Percentiles rank a stretch among this genome's conserved stretches.
These are phyloP conservation scores for Dysmachus trigonus DNA, from an alignment of 2,888 invertebrate genomes.

Conservation along the genomic window DNA sequence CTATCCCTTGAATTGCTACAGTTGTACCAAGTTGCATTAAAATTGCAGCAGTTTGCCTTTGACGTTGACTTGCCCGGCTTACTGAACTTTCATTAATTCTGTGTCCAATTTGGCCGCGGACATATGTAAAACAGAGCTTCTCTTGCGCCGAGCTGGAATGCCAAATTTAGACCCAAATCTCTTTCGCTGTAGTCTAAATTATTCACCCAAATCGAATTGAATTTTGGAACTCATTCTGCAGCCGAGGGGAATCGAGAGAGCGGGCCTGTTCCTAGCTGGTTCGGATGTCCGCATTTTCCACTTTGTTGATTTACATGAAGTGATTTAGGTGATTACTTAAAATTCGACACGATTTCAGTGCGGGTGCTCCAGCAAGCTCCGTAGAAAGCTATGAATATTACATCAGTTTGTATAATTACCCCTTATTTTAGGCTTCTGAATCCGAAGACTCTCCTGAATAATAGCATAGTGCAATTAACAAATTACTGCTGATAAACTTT, in stretches of 20 bases:
- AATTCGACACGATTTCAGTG: not conserved
- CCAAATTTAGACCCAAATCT: not conserved
- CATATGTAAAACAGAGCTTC: not conserved
- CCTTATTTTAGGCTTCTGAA: not conserved
- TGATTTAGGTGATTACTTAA: not conserved
- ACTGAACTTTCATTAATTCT: not conserved
- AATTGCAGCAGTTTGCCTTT: not conserved
- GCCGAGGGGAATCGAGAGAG: not conserved
- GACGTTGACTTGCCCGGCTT: not conserved
- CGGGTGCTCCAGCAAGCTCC: not conserved
- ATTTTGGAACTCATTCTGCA: not conserved
- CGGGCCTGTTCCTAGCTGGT: not conserved
- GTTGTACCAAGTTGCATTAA: not conserved
- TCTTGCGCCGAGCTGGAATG: not conserved
- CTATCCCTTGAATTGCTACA: not conserved
- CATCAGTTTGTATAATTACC: not conserved
- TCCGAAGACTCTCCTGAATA: not conserved
- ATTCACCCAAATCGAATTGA: not conserved
- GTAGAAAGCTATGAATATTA: not conserved
- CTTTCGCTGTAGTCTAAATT: not conserved
- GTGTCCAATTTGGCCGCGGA: not conserved
- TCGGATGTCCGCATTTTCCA: not conserved
- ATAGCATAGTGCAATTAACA: not conserved
- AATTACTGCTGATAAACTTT: not conserved
- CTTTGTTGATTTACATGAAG: not conserved